Evolutionary conservation across 2,888 invertebrate genomes (phyloP).

Genomic region (Pinctada fucata): DNA sequence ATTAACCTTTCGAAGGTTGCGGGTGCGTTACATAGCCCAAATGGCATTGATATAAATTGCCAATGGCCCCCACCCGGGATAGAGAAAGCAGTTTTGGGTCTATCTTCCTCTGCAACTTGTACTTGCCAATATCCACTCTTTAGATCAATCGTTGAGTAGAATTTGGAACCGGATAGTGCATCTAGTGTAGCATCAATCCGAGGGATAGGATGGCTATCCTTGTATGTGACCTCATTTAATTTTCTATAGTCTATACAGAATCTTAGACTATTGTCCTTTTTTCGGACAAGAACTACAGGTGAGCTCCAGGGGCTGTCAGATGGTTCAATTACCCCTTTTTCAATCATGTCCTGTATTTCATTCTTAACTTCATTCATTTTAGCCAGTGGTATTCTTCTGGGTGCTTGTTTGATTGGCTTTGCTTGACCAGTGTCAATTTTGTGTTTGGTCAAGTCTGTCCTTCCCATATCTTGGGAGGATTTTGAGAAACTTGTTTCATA

Average conservation of each 20-base stretch:
- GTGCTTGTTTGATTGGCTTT: slow-evolving; percentile 31
- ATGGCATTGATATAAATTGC: slow-evolving; percentile 34
- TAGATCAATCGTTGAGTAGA: too few species aligned
- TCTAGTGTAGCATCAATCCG: too few species aligned
- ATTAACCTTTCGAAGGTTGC: slow-evolving; percentile 35
- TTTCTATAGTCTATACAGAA: too few species aligned
- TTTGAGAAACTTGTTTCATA: too few species aligned
- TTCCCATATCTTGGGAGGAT: slow-evolving; percentile 26
- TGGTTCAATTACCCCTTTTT: slow-evolving; percentile 26
- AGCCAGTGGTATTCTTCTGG: slow-evolving; percentile 24
- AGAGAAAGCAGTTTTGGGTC: slow-evolving; percentile 29
- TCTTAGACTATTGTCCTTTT: too few species aligned
- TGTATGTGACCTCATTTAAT: too few species aligned
- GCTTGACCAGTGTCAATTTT: slow-evolving; percentile 19
- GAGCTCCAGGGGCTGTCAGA: slow-evolving; percentile 33
- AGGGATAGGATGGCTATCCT: too few species aligned
- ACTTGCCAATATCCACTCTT: too few species aligned
- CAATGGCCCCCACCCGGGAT: slow-evolving; percentile 34
- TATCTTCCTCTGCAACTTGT: too few species aligned
- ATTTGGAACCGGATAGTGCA: too few species aligned
- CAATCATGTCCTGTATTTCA: slow-evolving; percentile 31
- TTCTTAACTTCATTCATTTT: slow-evolving; percentile 21
- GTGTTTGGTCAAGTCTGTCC: slow-evolving; percentile 23
- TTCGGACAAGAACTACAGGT: slow-evolving; percentile 28
- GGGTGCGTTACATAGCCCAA: slow-evolving; percentile 25